Base-by-base conservation (phyloP, 2,113 vertebrate species). In the Menura novaehollandiae region DNA sequence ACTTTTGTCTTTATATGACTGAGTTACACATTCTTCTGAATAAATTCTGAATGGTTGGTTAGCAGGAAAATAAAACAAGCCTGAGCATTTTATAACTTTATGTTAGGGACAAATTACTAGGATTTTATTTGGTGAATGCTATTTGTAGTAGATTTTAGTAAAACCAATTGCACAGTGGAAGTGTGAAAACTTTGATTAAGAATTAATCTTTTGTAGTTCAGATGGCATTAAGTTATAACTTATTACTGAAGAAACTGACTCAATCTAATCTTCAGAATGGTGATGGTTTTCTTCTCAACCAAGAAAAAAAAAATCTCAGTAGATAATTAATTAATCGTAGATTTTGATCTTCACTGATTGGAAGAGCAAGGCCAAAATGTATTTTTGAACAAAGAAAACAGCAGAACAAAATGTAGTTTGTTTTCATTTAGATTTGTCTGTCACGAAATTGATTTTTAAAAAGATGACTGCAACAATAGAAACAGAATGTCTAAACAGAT, bases 111-210 rank as follows among this genome's bases (percentile, higher is more conserved):
- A 30, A 79, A 85, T 85, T 32, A 44, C 60, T 37, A 33, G 49
- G 14, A 15, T 39, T 68, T 32, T 75, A 73, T 77, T 67, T 32
- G 84, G 43, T 60, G 33, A 88, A 32, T 94, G 39, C 15, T 84
- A 35, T 89, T 87, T 72, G 52, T 46, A 46, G 43, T 33, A 71
- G 56, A 11, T 10, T 67, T n/a, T 7, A 91, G 37, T 91, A 86
- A 91, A 96, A 91, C 72, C 11, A 91, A 53, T 88, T 0, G 1
- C 44, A 63, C 15, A 26, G 19, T 81, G 26, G 18, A 87, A 92
- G 79, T 82, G 33, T 76, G 94, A 91, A 96, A 69, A 51, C 15
- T 87, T 87, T 85, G 52, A 89, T 88, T 92, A 91, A 95, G 77
- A 92, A 63, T 73, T 96, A 93, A 88, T 97, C 55, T 91, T 74